Conservation (phyloP, 1,140 invertebrate species). For the Trypoxylus dichotomus region DNA sequence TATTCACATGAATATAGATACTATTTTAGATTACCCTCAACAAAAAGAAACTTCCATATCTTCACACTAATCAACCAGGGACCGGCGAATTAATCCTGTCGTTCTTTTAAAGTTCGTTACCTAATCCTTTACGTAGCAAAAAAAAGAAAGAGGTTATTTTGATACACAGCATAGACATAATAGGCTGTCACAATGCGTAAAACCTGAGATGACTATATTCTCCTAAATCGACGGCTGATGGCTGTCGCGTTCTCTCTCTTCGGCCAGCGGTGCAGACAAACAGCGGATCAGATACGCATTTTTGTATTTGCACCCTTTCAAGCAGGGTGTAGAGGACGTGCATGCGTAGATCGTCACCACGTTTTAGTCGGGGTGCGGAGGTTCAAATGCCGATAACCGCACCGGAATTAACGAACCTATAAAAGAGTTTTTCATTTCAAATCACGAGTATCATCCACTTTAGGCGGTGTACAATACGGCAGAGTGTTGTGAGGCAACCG, state of each 20-base stretch:
- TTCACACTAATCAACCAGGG: not conserved
- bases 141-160: not conserved
- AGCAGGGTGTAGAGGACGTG: slow-evolving; percentile 1
- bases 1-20: not conserved
- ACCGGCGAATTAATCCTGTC: not conserved
- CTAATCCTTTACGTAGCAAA: not conserved
- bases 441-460: slow-evolving; percentile 33
- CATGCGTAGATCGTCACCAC: not conserved
- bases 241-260: not conserved
- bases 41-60: not conserved
- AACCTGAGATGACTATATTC: not conserved
- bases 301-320: slow-evolving; percentile 11
- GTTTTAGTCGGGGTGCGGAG: not conserved
- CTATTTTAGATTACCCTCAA: not conserved
- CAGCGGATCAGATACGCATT: not conserved
- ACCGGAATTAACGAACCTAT: slow-evolving; percentile 30
- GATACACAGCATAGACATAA: slow-evolving; percentile 5
- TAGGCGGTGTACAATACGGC: not conserved
- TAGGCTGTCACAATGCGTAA: slow-evolving; percentile 24
- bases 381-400: slow-evolving; percentile 22
- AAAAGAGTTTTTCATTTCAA: slow-evolving; percentile 30
- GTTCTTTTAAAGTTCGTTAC: not conserved
- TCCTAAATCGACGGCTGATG: not conserved
- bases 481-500: not conserved
- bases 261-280: not conserved